Conservation (phyloP, 2,113 vertebrate species). For the Larimichthys crocea region DNA sequence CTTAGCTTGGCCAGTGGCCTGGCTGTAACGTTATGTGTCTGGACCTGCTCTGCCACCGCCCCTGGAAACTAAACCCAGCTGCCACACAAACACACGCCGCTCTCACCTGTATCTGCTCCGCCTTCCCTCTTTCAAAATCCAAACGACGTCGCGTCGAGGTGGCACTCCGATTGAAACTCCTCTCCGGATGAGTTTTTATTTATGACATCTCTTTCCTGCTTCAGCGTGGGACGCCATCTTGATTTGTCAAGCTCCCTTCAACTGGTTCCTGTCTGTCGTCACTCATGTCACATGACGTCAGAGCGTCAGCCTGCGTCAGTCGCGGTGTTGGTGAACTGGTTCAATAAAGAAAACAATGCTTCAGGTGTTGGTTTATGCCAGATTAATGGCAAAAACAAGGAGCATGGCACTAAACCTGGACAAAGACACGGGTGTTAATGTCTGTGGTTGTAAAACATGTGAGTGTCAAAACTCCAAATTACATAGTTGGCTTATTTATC, state of each 20-base stretch:
- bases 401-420: neutral
- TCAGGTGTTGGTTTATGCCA: neutral
- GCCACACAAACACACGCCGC: neutral
- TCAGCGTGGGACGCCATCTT: conserved; percentile 87
- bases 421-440: neutral
- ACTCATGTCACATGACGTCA: conserved; percentile 61
- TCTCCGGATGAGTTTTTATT: conserved; percentile 72
- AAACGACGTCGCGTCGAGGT: conserved; percentile 36
- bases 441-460: neutral
- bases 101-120: conserved; percentile 79
- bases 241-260: conserved; percentile 75
- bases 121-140: conserved; percentile 66
- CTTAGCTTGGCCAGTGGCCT: conserved; percentile 67
- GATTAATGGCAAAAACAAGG: neutral
- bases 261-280: conserved; percentile 81
- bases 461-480: neutral
- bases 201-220: conserved; percentile 82
- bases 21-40: conserved; percentile 46
- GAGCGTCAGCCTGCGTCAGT: neutral
- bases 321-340: neutral
- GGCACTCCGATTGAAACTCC: conserved; percentile 18
- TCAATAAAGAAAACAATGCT: neutral
- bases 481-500: neutral
- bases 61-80: conserved; percentile 54
- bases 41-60: conserved; percentile 80